Evolutionary conservation across 2,113 vertebrate genomes (phyloP), one percentile per base, ranked within the genome.

Genomic region (Silurus glanis): DNA sequence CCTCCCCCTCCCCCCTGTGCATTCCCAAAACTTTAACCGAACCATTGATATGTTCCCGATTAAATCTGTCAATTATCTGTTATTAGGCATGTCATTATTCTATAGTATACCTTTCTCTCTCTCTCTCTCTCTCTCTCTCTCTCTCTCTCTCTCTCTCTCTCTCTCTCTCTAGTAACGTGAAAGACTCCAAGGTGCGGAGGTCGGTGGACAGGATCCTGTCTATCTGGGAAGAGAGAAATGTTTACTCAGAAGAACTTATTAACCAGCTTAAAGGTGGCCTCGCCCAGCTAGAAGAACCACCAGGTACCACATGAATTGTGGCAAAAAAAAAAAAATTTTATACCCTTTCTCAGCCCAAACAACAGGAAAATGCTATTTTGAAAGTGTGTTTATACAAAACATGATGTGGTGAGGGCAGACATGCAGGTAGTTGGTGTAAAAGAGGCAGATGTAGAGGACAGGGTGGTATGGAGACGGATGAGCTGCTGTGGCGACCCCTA

Each of bases 201-300:
- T 96, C 97, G 5, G 92, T 97, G 25, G 97, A 97, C 87, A 96
- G 98, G 89, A 98, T 98, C 87, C 96, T 99, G 91, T 95, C 96
- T 90, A 99, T 99, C 92, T 99, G 98, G 98, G 97, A 99, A 91
- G 97, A 99, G 37, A 94, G 98, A 81, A 97, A 93, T 0, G 97
- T 99, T 56, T 99, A 99, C 88, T 94, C 96, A 0, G 97, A 97
- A 86, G 95, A 97, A 16, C 96, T 97, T 79, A 97, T 99, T 87
- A 7, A 93, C 76, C 93, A 96, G 5, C 93, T 99, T 0, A 96
- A 93, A 88, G 93, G 93, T 76, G 95, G 93, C 83, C 91, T 95
- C 49, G 72, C 91, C 58, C 81, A 61, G 86, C 94, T 91, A 90
- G 93, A 94, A n/a, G 93, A 93, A 9, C 94, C 93, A 83, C 92